Evolutionary conservation across 2,797 vertebrate species (phyloP).

Genomic region (Lacerta viridis): DNA sequence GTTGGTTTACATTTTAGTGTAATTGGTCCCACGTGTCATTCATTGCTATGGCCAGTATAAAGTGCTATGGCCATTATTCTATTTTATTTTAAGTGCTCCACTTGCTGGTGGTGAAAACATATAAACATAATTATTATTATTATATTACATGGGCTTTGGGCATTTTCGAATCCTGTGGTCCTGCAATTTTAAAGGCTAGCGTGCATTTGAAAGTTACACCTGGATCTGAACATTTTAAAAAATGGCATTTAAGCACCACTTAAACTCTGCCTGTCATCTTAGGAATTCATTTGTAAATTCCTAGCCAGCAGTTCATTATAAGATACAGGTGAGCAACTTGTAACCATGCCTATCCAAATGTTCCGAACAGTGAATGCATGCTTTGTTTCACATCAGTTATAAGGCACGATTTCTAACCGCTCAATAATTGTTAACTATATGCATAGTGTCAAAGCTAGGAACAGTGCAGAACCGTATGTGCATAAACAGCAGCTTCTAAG

Average conservation of each 20-base stretch:
- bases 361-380: conserved; percentile 54
- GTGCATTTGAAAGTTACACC: conserved; percentile 30
- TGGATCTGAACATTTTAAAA: conserved; percentile 12
- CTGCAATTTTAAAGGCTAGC: conserved; percentile 31
- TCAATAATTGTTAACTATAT: conserved; percentile 51
- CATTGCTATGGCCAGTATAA: too few species aligned
- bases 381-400: conserved; percentile 51
- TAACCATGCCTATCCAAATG: conserved; percentile 36
- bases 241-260: conserved; percentile 23
- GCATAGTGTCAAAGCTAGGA: not conserved
- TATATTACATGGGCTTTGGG: conserved; percentile 6
- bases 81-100: conserved; percentile 26
- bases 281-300: conserved; percentile 22
- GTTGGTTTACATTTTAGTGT: conserved; percentile 29
- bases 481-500: not conserved
- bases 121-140: conserved; percentile 36
- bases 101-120: conserved; percentile 15
- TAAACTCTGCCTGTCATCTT: conserved; percentile 26
- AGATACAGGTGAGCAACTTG: conserved; percentile 3
- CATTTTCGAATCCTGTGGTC: conserved; percentile 16
- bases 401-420: conserved; percentile 56
- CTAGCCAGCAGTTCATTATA: conserved; percentile 22
- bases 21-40: conserved; percentile 26
- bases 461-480: not conserved
- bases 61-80: conserved; percentile 31